Percentiles rank a stretch among this genome's conserved stretches.
phyloP scores from a whole-genome alignment of 2,888 invertebrate species.

The Microplitis manilae region DNA sequence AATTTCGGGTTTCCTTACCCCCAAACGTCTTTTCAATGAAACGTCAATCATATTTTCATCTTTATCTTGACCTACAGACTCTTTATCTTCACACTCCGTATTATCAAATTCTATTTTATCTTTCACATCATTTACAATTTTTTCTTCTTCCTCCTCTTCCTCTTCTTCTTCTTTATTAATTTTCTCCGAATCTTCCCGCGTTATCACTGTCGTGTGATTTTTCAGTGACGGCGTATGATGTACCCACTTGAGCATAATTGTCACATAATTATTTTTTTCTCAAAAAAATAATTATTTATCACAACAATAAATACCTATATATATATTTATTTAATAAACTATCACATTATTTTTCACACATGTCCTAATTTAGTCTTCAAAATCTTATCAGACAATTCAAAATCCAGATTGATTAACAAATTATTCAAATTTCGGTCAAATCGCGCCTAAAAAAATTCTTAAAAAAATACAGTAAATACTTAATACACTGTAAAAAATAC shows the following conservation, averaged over 20 bases:
- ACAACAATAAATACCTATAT: conserved; percentile 18
- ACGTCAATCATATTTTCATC: conserved; percentile 54
- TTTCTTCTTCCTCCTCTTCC: conserved; percentile 28
- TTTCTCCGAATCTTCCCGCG: conserved; percentile 28
- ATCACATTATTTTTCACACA: too few species aligned
- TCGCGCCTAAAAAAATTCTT: too few species aligned
- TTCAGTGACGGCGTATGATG: conserved; percentile 62
- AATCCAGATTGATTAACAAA: too few species aligned
- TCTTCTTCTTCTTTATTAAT: conserved; percentile 33
- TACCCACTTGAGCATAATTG: conserved; percentile 68
- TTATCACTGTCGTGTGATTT: conserved; percentile 53
- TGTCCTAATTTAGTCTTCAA: too few species aligned
- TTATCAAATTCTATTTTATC: conserved; percentile 16
- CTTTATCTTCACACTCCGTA: conserved; percentile 26
- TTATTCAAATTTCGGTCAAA: too few species aligned
- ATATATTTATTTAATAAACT: background rate
- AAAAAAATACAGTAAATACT: too few species aligned
- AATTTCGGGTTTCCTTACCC: conserved; percentile 54
- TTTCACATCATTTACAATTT: conserved; percentile 26
- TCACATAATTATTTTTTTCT: conserved; percentile 46
- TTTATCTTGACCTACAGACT: conserved; percentile 23
- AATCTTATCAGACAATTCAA: too few species aligned
- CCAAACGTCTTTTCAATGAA: conserved; percentile 55
- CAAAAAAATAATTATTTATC: conserved; percentile 27
- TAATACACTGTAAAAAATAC: too few species aligned